Conservation (phyloP, 2,888 invertebrate genomes). For the Polyommatus iphigenia region DNA sequence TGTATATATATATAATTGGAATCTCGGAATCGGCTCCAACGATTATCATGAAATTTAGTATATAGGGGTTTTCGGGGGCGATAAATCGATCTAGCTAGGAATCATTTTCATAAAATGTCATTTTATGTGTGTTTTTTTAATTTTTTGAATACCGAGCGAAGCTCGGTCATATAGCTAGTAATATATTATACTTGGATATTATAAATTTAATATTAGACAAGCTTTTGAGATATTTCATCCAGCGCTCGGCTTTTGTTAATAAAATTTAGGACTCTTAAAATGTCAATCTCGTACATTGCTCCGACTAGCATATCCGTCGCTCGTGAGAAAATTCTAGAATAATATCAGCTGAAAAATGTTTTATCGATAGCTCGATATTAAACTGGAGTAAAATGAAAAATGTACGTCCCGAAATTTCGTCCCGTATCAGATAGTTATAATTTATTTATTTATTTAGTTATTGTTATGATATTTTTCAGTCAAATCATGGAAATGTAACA, state of each 20-base stretch:
- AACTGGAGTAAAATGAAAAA: not conserved
- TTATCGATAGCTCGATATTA: conserved; percentile 1
- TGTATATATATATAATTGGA: too few species aligned
- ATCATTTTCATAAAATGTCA: too few species aligned
- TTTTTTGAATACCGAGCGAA: too few species aligned
- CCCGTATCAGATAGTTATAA: not conserved
- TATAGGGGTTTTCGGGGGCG: too few species aligned
- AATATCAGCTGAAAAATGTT: not conserved
- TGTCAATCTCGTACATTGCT: conserved; percentile 8
- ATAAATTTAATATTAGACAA: not conserved
- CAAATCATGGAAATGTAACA: too few species aligned
- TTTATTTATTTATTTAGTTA: too few species aligned
- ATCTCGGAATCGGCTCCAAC: too few species aligned
- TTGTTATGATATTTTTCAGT: too few species aligned
- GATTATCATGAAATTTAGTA: too few species aligned
- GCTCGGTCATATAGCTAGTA: too few species aligned
- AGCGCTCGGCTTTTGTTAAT: not conserved
- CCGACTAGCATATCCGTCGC: not conserved
- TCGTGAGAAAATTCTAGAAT: not conserved
- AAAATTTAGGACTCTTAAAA: not conserved
- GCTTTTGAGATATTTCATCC: not conserved
- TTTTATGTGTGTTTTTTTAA: too few species aligned
- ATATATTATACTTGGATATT: not conserved
- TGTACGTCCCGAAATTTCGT: not conserved
- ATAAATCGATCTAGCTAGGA: too few species aligned